Conservation (phyloP, 2,797 vertebrate genomes). For the Threskiornis aethiopicus region DNA sequence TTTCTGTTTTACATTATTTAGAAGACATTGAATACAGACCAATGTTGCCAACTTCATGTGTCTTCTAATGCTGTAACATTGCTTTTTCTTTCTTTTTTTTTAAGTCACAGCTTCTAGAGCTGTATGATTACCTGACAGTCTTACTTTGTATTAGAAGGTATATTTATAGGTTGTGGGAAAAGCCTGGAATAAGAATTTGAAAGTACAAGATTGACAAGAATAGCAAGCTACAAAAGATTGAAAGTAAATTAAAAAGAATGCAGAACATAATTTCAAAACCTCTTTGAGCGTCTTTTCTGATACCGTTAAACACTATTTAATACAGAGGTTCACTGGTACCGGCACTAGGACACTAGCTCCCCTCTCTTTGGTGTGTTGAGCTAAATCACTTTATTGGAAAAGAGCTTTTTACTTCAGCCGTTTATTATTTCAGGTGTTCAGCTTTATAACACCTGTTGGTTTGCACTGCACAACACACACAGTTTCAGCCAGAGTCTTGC, state of each 20-base stretch:
- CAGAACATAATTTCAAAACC: background rate
- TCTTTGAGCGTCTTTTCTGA: background rate
- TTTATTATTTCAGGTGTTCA: background rate
- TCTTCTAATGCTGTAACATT: background rate
- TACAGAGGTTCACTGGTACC: background rate
- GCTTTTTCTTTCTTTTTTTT: background rate
- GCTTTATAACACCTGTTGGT: background rate
- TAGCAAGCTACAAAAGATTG: background rate
- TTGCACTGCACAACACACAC: background rate
- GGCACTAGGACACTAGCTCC: background rate
- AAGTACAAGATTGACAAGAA: background rate
- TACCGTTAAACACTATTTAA: background rate
- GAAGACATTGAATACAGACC: background rate
- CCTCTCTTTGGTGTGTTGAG: background rate
- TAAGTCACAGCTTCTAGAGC: background rate
- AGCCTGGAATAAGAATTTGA: background rate
- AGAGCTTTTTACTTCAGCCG: background rate
- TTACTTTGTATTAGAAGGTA: background rate
- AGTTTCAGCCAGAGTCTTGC: background rate
- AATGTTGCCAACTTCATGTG: background rate
- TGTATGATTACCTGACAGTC: background rate
- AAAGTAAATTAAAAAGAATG: background rate
- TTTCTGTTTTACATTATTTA: background rate
- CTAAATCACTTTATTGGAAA: background rate
- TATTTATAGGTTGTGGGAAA: background rate